These are phyloP conservation scores for Aleiodes sp. DNA, from an alignment of 1,140 invertebrate genomes.

Conservation along the genomic window DNA sequence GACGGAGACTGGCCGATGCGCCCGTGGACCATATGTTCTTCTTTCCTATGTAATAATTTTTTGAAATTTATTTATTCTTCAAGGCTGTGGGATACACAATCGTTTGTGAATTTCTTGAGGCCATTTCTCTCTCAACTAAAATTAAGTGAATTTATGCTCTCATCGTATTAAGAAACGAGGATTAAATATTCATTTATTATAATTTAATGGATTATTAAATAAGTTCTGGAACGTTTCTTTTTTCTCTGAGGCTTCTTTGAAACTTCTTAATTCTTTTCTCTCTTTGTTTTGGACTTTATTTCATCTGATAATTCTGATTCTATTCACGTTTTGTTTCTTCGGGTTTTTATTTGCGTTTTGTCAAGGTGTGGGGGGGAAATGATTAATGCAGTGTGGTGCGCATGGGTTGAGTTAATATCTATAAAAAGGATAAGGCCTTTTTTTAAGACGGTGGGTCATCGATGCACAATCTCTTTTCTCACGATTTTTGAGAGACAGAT, in stretches of 20 bases:
- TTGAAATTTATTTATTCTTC: too few relatives aligned
- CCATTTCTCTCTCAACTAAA: background rate
- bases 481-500: conserved; percentile 60
- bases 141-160: background rate
- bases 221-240: background rate
- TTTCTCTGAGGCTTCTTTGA: background rate
- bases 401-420: conserved; percentile 33
- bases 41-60: conserved; percentile 7
- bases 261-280: too few relatives aligned
- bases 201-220: conserved; percentile 18
- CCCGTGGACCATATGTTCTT: conserved; percentile 58
- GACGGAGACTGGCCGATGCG: too few relatives aligned
- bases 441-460: conserved; percentile 13
- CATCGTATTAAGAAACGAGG: background rate
- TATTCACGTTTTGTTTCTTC: background rate
- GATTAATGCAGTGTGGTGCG: background rate
- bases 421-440: background rate
- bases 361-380: conserved; percentile 5
- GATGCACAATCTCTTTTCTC: conserved; percentile 54
- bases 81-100: conserved; percentile 53
- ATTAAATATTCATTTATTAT: conserved; percentile 35
- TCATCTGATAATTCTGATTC: conserved; percentile 1
- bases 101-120: conserved; percentile 29
- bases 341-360: conserved; percentile 6
- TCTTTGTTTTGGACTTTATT: too few relatives aligned